Percentiles rank a stretch among this genome's conserved stretches.
Conservation (phyloP, 2,113 vertebrate genomes). For the Sphyrna mokarran region DNA sequence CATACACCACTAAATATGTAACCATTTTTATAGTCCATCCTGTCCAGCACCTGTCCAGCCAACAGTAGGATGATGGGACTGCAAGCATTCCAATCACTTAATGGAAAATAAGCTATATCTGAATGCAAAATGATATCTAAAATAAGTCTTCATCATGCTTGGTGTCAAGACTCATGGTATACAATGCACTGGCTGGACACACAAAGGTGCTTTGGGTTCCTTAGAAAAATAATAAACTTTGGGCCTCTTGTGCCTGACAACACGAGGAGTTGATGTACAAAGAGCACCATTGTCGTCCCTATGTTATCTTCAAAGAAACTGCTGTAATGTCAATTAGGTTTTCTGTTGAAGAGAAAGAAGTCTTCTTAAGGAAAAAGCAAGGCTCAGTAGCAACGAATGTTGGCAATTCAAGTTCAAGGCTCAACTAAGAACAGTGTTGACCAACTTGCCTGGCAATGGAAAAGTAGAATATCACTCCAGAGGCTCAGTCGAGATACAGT, state of each 20-base stretch:
- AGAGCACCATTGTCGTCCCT: too few relatives aligned
- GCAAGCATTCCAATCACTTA: background rate
- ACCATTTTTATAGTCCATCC: background rate
- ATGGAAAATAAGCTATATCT: background rate
- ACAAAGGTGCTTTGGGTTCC: background rate
- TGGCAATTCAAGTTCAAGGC: too few relatives aligned
- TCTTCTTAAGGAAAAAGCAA: too few relatives aligned
- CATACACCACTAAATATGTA: background rate
- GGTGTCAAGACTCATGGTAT: background rate
- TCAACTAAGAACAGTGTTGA: too few relatives aligned
- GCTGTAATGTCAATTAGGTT: too few relatives aligned
- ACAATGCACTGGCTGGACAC: background rate
- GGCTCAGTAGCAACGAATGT: too few relatives aligned
- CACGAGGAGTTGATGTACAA: background rate
- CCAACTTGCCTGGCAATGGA: too few relatives aligned
- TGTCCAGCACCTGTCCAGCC: background rate
- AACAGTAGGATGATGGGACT: background rate
- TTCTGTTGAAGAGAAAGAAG: too few relatives aligned
- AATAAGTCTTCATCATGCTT: background rate
- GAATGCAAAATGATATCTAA: background rate
- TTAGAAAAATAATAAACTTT: background rate
- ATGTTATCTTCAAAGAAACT: too few relatives aligned
- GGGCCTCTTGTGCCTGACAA: background rate
- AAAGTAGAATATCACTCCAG: background rate
- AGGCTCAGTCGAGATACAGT: background rate